Evolutionary conservation across 2,113 vertebrate species (phyloP).

Genomic region (Hystrix cristata): DNA sequence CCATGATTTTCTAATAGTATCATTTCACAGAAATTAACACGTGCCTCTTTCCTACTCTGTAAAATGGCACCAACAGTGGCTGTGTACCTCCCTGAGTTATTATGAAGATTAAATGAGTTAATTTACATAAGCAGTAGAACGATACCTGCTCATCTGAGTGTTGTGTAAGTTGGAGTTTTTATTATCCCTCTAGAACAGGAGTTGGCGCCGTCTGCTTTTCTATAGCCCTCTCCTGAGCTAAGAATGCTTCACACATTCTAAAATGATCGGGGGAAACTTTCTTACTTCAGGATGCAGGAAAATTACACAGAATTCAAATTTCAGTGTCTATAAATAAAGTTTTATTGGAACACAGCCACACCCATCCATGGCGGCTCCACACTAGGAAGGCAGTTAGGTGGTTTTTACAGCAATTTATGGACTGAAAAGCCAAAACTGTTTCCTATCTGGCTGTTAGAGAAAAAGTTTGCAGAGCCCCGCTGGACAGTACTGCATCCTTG

Average conservation of each 20-base stretch:
- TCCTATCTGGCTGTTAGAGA: background rate
- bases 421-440: slow-evolving; percentile 20
- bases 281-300: slow-evolving; percentile 12
- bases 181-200: background rate
- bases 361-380: background rate
- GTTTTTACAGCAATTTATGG: background rate
- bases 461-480: background rate
- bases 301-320: background rate
- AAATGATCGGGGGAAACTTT: background rate
- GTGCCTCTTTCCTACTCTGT: background rate
- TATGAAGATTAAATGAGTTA: background rate
- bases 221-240: background rate
- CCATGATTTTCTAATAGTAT: background rate
- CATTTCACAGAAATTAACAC: background rate
- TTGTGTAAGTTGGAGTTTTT: background rate
- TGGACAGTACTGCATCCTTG: background rate
- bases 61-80: background rate
- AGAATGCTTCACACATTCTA: background rate
- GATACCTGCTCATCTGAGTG: background rate
- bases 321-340: slow-evolving; percentile 33
- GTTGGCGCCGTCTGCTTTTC: background rate
- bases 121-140: background rate
- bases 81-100: background rate
- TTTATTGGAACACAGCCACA: background rate
- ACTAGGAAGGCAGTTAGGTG: background rate